Evolutionary conservation across 1,140 invertebrate species (phyloP).

Genomic region (Drosophila paulistorum): DNA sequence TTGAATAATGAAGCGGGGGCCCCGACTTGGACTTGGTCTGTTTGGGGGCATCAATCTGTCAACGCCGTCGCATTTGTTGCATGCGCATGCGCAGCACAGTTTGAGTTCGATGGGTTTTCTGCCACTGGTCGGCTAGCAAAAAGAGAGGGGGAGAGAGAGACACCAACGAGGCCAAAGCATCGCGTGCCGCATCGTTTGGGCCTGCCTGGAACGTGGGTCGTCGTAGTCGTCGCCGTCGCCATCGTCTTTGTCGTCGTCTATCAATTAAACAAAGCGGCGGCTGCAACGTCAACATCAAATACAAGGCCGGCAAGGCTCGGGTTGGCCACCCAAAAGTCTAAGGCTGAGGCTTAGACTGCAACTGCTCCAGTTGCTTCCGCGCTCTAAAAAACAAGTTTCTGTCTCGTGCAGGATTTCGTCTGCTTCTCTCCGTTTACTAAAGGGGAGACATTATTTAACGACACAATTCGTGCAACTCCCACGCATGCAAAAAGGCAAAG

Average conservation of each 20-base stretch:
- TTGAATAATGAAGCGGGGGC: conserved; percentile 79
- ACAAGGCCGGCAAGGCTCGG: conserved; percentile 68
- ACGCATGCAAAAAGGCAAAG: conserved; percentile 66
- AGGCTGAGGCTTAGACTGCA: conserved; percentile 18
- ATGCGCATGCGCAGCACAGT: conserved; percentile 75
- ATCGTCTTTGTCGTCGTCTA: conserved; percentile 56
- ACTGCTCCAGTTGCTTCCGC: conserved; percentile 73
- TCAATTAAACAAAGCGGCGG: conserved; percentile 78
- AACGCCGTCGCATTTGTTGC: conserved; percentile 76
- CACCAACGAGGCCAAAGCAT: conserved; percentile 35
- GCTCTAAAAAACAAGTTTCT: conserved; percentile 49
- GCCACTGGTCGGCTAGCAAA: conserved; percentile 63
- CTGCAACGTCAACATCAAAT: conserved; percentile 69
- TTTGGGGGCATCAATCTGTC: conserved; percentile 79
- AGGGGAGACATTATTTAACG: conserved; percentile 72
- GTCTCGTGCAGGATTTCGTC: conserved; percentile 70
- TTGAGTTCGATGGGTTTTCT: conserved; percentile 78
- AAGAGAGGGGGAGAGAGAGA: conserved; percentile 24
- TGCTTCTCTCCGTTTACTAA: not conserved
- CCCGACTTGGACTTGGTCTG: conserved; percentile 35
- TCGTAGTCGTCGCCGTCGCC: conserved; percentile 1
- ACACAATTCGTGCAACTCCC: conserved; percentile 80
- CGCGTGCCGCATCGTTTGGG: conserved; percentile 46
- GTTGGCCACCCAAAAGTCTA: conserved; percentile 68
- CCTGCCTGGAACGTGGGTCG: conserved; percentile 64